A percentile compares a stretch with the other conserved stretches of the same genome.
phyloP scores from a whole-genome alignment of 2,797 vertebrate species.

The Monodelphis domestica region DNA sequence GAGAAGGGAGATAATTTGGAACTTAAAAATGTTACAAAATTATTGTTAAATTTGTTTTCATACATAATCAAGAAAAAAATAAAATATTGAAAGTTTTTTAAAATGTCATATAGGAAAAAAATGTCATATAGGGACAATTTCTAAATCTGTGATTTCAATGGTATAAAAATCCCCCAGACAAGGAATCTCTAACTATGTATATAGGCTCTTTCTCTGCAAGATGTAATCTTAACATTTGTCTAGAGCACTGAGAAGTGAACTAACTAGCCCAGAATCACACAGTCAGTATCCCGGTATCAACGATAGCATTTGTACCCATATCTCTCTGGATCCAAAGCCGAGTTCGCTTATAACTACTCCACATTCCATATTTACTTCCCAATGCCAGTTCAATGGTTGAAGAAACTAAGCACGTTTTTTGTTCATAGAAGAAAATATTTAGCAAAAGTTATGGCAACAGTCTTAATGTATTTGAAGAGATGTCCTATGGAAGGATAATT shows the following conservation, averaged over 20 bases:
- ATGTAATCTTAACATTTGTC: neutral
- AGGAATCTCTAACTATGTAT: neutral
- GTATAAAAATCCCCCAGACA: neutral
- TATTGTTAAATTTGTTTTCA: no score
- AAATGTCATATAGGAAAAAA: no score
- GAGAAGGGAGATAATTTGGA: no score
- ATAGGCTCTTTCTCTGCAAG: neutral
- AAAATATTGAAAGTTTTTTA: no score
- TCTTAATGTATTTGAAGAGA: neutral
- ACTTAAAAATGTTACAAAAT: no score
- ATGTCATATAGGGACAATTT: no score
- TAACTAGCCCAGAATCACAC: neutral
- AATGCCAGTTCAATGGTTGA: neutral
- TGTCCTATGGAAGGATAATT: neutral
- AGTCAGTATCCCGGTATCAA: neutral
- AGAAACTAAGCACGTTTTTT: neutral
- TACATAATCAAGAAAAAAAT: no score
- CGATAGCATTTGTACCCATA: neutral
- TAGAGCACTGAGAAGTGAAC: neutral
- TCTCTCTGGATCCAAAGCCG: neutral
- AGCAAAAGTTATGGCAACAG: neutral
- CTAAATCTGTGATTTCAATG: neutral
- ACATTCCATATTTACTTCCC: neutral
- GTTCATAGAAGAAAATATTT: neutral
- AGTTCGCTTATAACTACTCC: neutral